Evolutionary conservation across 64 coral and sea anemone genomes (phyloP), one percentile per base, ranked within the genome.

Genomic region (Platygyra sinensis): DNA sequence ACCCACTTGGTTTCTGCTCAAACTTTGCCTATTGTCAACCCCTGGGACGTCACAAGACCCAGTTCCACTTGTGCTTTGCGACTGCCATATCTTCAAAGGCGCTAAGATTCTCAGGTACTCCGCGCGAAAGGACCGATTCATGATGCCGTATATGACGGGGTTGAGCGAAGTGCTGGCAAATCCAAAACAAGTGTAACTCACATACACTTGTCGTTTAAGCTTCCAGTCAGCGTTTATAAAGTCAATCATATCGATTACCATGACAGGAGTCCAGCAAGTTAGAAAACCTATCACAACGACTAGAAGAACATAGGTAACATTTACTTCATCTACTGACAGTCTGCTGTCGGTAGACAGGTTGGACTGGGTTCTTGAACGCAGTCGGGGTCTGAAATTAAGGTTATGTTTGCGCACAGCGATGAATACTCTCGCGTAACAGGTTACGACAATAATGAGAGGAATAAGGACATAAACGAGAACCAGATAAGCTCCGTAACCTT

Each of bases 111-210:
- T 85, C 38, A 60, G 36, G 30, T 94, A 94, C 61, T 94, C 92
- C 2, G 60, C 57, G 3, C 92, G 80, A 52, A 94, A 86, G 4
- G 87, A 67, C 36, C 92, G 54, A 83, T 94, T 94, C 74, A 83
- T 83, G 46, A 90, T 82, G 7, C 80, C 87, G 32, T 94, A 94
- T 1, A 94, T 94, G 19, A 94, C 65, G 5, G 92, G 92, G 49
- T 94, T 94, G 2, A 94, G n/a, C 6, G 92, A 80, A 5, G 87
- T 85, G 50, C 92, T 94, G 24, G 78, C 79, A 38, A 29, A 90
- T 38, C 92, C 87, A 62, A 90, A 94, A 36, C 92, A 94, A 17
- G 51, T 72, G 80, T 94, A 89, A 24, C 87, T 89, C 33, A 94
- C 61, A 60, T 94, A 94, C 2, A 33, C 73, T 51, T 83, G 80